Evolutionary conservation across 2,888 invertebrate species (phyloP), one percentile per base, ranked within the genome.

Genomic region (Cecidostiba fungosa): DNA sequence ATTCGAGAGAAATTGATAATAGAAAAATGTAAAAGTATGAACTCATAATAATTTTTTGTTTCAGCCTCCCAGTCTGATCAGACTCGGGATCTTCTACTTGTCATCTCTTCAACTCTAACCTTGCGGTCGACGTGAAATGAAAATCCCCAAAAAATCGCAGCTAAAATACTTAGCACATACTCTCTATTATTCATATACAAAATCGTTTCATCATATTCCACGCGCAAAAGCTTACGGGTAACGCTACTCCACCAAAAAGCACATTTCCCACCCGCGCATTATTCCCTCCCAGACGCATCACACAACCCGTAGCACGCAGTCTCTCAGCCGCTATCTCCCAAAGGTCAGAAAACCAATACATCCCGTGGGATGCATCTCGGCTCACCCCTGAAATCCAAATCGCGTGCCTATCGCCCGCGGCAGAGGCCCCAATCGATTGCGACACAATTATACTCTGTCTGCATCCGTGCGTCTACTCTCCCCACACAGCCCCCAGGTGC

Each of bases 291-390:
- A 50, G 19, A 50, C n/a, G n/a, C n/a, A n/a, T n/a, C n/a, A n/a
- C 4, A 16, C 50, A 50, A 50, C 19, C 50, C 19, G 19, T 19
- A 19, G 14, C 8, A 3, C 23, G n/a, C 62, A 62, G 14, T 62
- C 62, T 23, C 62, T 23, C 62, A 5, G 10, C 62, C 23, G 16
- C 62, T 10, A n/a, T 19, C 62, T 12, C 62, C 62, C 62, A 62
- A 16, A 66, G 66, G 66, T 66, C 29, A 26, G 66, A 66, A 66
- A 66, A 66, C 66, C 66, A 66, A 62, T 62, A 62, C 23, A 62
- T 1, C 23, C 62, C 66, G 66, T 66, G 66, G 66, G 26, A 66
- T 66, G 66, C 66, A 66, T 66, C 66, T 66, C 66, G 62, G 62
- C 23, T 66, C 29, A 66, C 66, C 23, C 59, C 23, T 10, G 23